These are phyloP conservation scores for Cinclus cinclus DNA, from an alignment of 2,113 vertebrate genomes.

Conservation along the genomic window DNA sequence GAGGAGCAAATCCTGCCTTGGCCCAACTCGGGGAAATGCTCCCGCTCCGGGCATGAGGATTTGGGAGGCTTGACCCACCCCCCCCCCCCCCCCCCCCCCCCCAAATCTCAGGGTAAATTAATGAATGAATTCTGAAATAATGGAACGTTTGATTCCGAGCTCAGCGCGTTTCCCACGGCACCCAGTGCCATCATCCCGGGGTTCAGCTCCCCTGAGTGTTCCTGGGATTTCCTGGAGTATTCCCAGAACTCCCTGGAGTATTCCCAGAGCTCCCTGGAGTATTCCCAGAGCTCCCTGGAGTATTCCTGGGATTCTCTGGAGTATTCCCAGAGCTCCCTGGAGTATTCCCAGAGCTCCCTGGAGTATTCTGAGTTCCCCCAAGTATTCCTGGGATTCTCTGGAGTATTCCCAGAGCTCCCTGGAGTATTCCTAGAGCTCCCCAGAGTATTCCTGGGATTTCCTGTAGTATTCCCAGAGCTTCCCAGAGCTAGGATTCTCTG, in stretches of 20 bases:
- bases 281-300: neutral
- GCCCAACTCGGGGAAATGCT: neutral
- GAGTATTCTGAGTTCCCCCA: neutral
- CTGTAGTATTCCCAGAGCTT: neutral
- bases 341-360: too few relatives aligned
- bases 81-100: too few relatives aligned
- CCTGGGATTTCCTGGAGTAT: neutral
- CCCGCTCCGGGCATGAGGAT: neutral
- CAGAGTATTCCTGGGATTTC: too few relatives aligned
- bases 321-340: neutral
- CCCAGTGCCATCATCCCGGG: rapidly evolving
- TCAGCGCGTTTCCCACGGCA: neutral
- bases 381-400: neutral
- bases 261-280: neutral
- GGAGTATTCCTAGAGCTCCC: rapidly evolving
- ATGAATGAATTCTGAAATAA: too few relatives aligned
- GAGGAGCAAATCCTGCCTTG: neutral
- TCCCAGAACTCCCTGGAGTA: neutral
- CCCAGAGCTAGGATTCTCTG: neutral
- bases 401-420: neutral
- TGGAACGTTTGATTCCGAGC: rapidly evolving
- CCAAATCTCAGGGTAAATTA: too few relatives aligned
- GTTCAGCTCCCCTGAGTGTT: neutral
- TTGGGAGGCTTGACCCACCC: neutral
- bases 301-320: neutral